phyloP scores from a whole-genome alignment of 2,797 vertebrate genomes.

The Ciconia nigra region DNA sequence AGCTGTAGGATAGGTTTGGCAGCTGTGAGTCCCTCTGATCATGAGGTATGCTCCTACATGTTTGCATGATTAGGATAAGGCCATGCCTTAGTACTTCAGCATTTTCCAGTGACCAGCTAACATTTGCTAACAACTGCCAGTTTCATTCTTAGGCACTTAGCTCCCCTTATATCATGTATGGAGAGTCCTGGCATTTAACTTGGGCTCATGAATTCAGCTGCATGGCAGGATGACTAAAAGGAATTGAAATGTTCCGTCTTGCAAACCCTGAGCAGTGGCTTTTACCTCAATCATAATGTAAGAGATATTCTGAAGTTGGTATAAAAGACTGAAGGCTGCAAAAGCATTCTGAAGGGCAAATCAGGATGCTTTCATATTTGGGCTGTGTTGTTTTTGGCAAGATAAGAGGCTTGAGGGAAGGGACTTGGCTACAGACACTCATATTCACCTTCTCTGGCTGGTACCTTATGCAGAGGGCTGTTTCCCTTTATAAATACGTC shows the following conservation, averaged over 20 bases:
- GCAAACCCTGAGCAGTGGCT: background rate
- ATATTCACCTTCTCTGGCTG: background rate
- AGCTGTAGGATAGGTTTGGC: background rate
- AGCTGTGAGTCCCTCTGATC: background rate
- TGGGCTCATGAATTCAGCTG: background rate
- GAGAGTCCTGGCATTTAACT: background rate
- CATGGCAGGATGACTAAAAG: background rate
- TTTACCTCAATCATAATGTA: background rate
- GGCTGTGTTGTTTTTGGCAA: background rate
- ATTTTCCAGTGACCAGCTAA: background rate
- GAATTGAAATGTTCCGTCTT: background rate
- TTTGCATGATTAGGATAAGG: background rate
- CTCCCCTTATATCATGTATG: background rate
- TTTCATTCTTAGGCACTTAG: background rate
- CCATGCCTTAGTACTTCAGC: background rate
- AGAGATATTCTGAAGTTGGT: background rate
- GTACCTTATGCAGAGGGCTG: background rate
- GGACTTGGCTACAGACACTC: background rate
- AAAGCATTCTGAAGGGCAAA: background rate
- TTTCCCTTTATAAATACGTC: conserved; percentile 29
- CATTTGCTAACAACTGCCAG: background rate
- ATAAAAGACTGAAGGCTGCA: background rate
- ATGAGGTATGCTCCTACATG: background rate
- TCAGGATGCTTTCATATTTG: background rate
- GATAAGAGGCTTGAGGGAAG: background rate